Evolutionary conservation across 2,113 vertebrate genomes (phyloP).

Genomic region (Pseudorasbora parva): DNA sequence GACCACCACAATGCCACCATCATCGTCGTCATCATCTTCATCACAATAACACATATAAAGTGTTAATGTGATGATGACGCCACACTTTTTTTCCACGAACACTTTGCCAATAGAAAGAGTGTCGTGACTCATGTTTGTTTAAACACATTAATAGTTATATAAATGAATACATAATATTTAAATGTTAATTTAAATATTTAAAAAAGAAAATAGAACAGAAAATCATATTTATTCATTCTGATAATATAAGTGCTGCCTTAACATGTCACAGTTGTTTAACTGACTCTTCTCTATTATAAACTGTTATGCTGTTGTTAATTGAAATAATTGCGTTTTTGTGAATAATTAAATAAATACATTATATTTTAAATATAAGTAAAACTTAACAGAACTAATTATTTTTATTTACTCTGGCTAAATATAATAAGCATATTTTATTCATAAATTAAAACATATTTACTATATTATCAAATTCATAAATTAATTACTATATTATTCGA

Average conservation of each 20-base stretch:
- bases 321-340: background rate
- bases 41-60: background rate
- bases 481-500: too few relatives aligned
- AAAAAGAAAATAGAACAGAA: background rate
- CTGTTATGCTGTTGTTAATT: background rate
- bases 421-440: too few relatives aligned
- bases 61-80: background rate
- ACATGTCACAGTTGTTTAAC: background rate
- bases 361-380: background rate
- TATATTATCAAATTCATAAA: too few relatives aligned
- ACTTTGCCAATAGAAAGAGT: too few relatives aligned
- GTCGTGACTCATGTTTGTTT: background rate
- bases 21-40: background rate
- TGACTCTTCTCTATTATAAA: background rate
- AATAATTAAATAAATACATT: background rate
- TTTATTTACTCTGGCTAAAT: too few relatives aligned
- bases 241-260: background rate
- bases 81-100: background rate
- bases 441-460: too few relatives aligned
- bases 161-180: background rate
- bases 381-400: too few relatives aligned
- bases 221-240: background rate
- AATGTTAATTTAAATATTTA: background rate
- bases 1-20: slow-evolving; percentile 11
- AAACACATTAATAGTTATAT: background rate